A percentile compares a stretch with the other conserved stretches of the same genome.
phyloP scores from a whole-genome alignment of 1,140 invertebrate genomes.

The Pseudoatta argentina region DNA sequence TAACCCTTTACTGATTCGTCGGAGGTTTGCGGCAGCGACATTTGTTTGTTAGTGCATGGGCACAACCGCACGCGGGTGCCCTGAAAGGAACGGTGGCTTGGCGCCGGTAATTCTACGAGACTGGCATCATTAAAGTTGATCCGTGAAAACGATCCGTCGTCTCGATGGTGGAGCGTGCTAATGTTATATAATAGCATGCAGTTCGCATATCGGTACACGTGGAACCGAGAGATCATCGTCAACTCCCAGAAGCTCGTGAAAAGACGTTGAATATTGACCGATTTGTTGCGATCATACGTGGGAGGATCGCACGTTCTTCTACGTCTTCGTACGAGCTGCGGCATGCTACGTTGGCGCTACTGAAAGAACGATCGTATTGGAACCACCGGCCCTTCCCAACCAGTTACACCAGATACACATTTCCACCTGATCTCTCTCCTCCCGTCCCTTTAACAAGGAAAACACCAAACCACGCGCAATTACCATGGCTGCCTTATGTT shows the following conservation, averaged over 20 bases:
- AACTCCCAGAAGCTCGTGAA: conserved; percentile 96
- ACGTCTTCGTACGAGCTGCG: not conserved
- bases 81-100: not conserved
- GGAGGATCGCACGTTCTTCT: not conserved
- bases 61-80: not conserved
- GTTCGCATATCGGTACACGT: conserved; percentile 95
- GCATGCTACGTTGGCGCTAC: conserved; percentile 9
- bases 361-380: conserved; percentile 49
- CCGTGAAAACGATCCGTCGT: conserved; percentile 75
- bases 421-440: not conserved
- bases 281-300: conserved; percentile 14
- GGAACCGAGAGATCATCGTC: conserved; percentile 95
- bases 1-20: not conserved
- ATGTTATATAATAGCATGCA: conserved; percentile 87
- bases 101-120: conserved; percentile 72
- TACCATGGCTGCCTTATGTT: conserved; percentile 83
- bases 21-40: not conserved
- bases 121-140: conserved; percentile 81
- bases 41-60: conserved; percentile 24
- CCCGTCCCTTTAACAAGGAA: conserved; percentile 55
- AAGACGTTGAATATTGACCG: conserved; percentile 89
- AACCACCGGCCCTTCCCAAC: conserved; percentile 18
- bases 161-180: conserved; percentile 86
- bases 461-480: conserved; percentile 41
- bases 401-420: conserved; percentile 31